Evolutionary conservation across 2,797 vertebrate species (phyloP), one percentile per base, ranked within the genome.

Genomic region (Dipus sagitta): DNA sequence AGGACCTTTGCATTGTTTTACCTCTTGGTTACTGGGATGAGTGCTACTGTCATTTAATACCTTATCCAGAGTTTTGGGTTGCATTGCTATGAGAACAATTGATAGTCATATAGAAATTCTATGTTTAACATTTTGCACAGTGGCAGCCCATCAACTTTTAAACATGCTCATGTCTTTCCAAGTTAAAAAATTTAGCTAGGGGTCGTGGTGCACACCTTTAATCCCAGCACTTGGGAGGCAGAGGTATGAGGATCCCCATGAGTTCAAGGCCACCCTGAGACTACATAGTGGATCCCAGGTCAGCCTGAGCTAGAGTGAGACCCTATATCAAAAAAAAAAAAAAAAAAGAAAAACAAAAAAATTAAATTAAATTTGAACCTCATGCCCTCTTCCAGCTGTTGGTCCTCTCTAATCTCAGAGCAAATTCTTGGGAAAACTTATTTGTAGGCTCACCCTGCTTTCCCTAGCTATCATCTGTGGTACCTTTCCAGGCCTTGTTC

Each of bases 361-460:
- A 6, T 38, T n/a, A 62, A 75, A 14, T 47, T 60, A 70, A 34
- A 13, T 21, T 32, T 76, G 34, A 80, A 47, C 13, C 14, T 23
- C 58, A 47, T 21, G 4, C 9, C 38, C 14, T 78, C 28, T 58
- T 90, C 52, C n/a, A 64, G 76, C 42, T 87, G 62, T n/a, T 82
- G 0, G 30, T 68, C 58, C 72, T 74, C 62, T 91, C 64, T 94
- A 14, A 34, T 21, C 38, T 86, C 17, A 75, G 68, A 79, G 34
- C 64, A 89, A 65, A 70, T 92, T 90, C 52, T 87, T 83, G 32
- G n/a, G 38, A 58, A 91, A 80, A 62, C 21, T 38, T 64, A 24
- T 65, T 70, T 30, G 80, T 14, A 24, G 17, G 4, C 8, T 82
- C 65, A 42, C 34, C n/a, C 20, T 74, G 80, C 62, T 54, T 72